phyloP scores from a whole-genome alignment of 2,113 vertebrate genomes.

The Plotosus lineatus region DNA sequence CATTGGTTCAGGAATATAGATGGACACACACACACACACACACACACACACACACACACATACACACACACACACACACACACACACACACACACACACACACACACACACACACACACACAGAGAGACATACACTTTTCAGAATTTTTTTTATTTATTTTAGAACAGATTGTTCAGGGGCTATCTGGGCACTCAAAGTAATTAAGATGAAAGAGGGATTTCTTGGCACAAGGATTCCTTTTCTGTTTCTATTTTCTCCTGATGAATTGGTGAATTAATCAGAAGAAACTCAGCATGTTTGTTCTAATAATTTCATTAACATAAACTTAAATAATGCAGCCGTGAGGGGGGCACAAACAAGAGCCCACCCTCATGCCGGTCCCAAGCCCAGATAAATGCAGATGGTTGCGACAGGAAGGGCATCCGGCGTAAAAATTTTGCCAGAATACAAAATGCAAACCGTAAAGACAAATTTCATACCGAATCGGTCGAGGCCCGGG shows the following conservation, averaged over 20 bases:
- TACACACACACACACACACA: not conserved
- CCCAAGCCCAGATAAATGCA: too few relatives aligned
- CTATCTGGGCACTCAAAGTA: not conserved
- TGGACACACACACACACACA: not conserved
- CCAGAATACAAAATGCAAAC: too few relatives aligned
- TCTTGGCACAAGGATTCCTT: not conserved
- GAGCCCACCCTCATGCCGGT: too few relatives aligned
- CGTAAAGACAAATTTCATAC: too few relatives aligned
- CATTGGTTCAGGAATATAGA: not conserved
- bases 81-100: not conserved
- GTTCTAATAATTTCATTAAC: too few relatives aligned
- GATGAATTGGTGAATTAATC: not conserved
- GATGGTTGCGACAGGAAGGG: too few relatives aligned
- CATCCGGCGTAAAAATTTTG: too few relatives aligned
- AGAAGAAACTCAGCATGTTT: too few relatives aligned
- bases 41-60: not conserved
- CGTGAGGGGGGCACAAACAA: too few relatives aligned
- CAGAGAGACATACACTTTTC: too few relatives aligned
- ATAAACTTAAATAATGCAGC: too few relatives aligned
- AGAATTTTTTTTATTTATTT: not conserved
- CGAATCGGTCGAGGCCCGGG: too few relatives aligned
- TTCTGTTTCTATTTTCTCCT: not conserved
- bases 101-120: not conserved
- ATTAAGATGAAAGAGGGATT: conserved; percentile 13
- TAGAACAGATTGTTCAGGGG: not conserved